A percentile compares a stretch with the other conserved stretches of the same genome.
These are phyloP conservation scores for Ganaspis brasiliensis DNA, from an alignment of 2,888 invertebrate species.

Conservation along the genomic window DNA sequence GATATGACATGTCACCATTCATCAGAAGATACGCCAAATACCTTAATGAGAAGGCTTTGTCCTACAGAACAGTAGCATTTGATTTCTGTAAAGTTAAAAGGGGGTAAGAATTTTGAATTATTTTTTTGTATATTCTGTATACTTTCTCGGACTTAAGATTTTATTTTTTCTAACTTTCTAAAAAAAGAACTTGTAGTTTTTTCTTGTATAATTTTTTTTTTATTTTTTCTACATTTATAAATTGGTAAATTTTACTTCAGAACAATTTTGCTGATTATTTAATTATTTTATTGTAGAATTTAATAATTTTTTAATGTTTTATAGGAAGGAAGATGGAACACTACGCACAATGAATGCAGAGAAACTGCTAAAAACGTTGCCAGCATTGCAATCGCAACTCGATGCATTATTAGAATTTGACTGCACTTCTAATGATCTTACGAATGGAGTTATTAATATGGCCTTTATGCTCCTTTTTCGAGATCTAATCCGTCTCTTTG, in stretches of 20 bases:
- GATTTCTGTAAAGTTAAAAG: conserved; percentile 99
- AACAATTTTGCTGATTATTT: background rate
- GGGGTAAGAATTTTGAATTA: conserved; percentile 87
- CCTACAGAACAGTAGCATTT: conserved; percentile 99
- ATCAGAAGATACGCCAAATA: conserved; percentile 99
- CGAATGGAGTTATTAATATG: conserved; percentile 99
- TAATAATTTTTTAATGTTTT: conserved; percentile 58
- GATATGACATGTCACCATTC: conserved; percentile 99
- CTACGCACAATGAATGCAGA: conserved; percentile 98
- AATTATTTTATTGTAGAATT: background rate
- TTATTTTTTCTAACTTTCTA: conserved; percentile 11
- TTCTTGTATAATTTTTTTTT: background rate
- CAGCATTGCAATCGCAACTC: conserved; percentile 96
- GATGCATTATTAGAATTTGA: conserved; percentile 98
- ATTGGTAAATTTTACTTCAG: too few relatives aligned
- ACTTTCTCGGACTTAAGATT: too few relatives aligned
- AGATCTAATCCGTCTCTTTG: conserved; percentile 99
- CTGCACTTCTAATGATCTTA: conserved; percentile 97
- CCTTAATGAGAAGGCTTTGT: conserved; percentile 99
- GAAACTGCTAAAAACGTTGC: conserved; percentile 97
- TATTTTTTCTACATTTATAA: conserved; percentile 2
- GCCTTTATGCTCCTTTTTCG: conserved; percentile 99
- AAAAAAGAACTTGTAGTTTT: background rate
- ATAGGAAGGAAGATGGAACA: conserved; percentile 97
- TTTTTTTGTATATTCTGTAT: too few relatives aligned